Evolutionary conservation across 1,140 invertebrate genomes (phyloP), one percentile per base, ranked within the genome.

Genomic region (Elymnias hypermnestra): DNA sequence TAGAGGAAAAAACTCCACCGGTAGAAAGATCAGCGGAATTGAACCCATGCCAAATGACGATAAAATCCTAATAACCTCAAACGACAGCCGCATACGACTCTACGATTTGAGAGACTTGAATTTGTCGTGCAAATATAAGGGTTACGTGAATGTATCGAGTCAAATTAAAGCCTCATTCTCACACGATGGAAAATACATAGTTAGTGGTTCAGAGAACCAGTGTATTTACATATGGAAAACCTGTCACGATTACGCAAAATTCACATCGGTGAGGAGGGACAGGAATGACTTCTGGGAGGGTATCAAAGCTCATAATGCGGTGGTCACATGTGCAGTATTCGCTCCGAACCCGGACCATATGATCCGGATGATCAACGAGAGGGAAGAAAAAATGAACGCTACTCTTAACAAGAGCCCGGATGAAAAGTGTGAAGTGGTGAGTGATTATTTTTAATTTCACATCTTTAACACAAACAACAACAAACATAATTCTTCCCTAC

Each of bases 211-310:
- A 2, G 98, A 99, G 81, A 99, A 99, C 88, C 94, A 97, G 66
- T 98, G 95, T 79, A 95, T 99, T 55, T 99, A 98, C 67, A 94
- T 99, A 28, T 99, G 97, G 97, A 97, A 94, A 77, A 98, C 96
- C 0, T 94, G 96, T 72, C 96, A 98, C 63, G 97, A 99, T 72
- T 97, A 97, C 71, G 94, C 96, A 1, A 98, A 98, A 83, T 96
- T 98, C 68, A 94, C 95, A 14, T 98, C 97, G 8, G 96, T 97
- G 19, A 83, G 98, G 46, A 87, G 97, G 45, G 97, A 99, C 83
- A 87, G 98, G 8, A 99, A 99, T 79, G 94, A 97, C 71, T 98
- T 96, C 79, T 99, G 97, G 97, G 98, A 99, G 85, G 95, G 96
- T 0, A 97, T 99, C 22, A 97, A 98, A 88, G 97, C 96, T 17